These are phyloP conservation scores for Stichodactyla helianthus DNA, from an alignment of 64 coral and sea anemone species.

Conservation along the genomic window DNA sequence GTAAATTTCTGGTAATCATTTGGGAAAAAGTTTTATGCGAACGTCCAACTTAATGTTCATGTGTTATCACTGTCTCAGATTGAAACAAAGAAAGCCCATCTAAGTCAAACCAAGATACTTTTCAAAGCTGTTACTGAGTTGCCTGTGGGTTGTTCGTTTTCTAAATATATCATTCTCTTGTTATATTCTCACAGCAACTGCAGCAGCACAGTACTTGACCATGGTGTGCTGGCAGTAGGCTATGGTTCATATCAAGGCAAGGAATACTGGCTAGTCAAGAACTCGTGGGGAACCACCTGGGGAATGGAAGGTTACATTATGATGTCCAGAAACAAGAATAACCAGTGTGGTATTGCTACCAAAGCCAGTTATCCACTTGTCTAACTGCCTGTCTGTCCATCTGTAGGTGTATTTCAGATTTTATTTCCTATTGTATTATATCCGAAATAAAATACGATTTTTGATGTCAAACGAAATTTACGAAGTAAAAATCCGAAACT, in stretches of 20 bases:
- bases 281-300: slow-evolving; percentile 66
- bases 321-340: slow-evolving; percentile 74
- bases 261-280: slow-evolving; percentile 83
- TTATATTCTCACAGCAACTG: slow-evolving; percentile 17
- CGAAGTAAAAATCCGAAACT: not conserved
- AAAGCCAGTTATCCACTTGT: slow-evolving; percentile 64
- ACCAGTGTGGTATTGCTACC: slow-evolving; percentile 79
- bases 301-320: slow-evolving; percentile 69
- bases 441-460: not conserved
- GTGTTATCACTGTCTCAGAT: no score
- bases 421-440: not conserved
- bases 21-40: no score
- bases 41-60: no score
- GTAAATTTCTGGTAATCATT: no score
- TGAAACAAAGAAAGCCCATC: no score
- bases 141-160: no score
- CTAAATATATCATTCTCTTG: not conserved
- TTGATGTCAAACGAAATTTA: not conserved
- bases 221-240: slow-evolving; percentile 62
- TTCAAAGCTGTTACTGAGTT: no score
- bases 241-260: slow-evolving; percentile 54
- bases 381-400: slow-evolving; percentile 4
- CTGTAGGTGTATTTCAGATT: not conserved
- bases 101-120: no score
- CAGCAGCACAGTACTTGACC: slow-evolving; percentile 38